Conservation (phyloP, 2,888 invertebrate genomes). For the Dasypolia templi region DNA sequence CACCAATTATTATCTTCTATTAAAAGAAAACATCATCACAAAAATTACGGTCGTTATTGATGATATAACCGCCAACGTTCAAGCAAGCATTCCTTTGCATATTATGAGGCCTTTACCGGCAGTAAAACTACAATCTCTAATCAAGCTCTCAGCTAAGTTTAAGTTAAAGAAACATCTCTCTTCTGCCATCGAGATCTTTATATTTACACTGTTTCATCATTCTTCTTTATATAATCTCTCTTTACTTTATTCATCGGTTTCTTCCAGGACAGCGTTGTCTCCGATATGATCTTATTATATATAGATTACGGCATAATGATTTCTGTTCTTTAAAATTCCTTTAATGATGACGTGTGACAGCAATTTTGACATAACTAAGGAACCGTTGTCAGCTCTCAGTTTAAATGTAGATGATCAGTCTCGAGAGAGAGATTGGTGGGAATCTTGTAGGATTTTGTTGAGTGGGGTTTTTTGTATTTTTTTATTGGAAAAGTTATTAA, state of each 20-base stretch:
- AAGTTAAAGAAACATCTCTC: too few relatives aligned
- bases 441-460: constrained; percentile 69
- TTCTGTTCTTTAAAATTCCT: constrained; percentile 62
- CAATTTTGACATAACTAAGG: constrained; percentile 36
- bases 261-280: constrained; percentile 66
- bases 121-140: too few relatives aligned
- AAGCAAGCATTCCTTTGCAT: too few relatives aligned
- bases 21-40: neutral
- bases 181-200: too few relatives aligned
- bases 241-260: neutral
- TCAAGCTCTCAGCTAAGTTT: too few relatives aligned
- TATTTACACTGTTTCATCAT: too few relatives aligned
- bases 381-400: constrained; percentile 27
- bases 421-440: constrained; percentile 61
- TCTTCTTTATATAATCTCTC: too few relatives aligned
- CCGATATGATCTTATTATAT: constrained; percentile 66
- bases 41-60: neutral
- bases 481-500: neutral
- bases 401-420: constrained; percentile 52
- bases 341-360: constrained; percentile 48
- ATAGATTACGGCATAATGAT: constrained; percentile 72
- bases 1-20: neutral
- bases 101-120: too few relatives aligned
- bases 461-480: constrained; percentile 66
- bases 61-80: too few relatives aligned